A percentile compares a stretch with the other conserved stretches of the same genome.
These are phyloP conservation scores for Diarsia dahlii DNA, from an alignment of 2,888 invertebrate genomes.

Conservation along the genomic window DNA sequence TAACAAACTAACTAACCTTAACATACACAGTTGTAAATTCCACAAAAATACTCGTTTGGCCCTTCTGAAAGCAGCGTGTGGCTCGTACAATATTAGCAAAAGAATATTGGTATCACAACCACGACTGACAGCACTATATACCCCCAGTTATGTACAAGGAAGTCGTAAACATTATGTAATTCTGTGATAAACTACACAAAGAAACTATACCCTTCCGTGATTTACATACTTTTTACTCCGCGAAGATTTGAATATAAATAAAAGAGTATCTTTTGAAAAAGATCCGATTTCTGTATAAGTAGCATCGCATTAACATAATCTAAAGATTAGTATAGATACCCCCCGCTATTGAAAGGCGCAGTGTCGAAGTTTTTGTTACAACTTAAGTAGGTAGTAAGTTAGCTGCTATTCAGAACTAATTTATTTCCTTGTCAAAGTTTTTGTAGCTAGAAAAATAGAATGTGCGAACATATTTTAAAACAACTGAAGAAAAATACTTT, in stretches of 20 bases:
- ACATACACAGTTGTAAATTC: neutral
- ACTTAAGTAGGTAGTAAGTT: constrained; percentile 47
- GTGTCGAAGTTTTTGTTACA: constrained; percentile 42
- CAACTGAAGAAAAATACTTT: neutral
- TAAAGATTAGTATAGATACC: constrained; percentile 70
- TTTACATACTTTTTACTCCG: constrained; percentile 75
- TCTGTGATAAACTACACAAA: constrained; percentile 42
- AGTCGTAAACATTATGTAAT: constrained; percentile 31
- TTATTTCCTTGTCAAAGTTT: constrained; percentile 33
- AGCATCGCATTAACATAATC: constrained; percentile 79
- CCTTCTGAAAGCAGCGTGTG: neutral
- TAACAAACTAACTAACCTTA: neutral
- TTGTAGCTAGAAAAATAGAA: constrained; percentile 24
- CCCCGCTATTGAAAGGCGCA: constrained; percentile 52
- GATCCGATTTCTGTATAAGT: constrained; percentile 69
- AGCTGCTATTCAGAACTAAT: constrained; percentile 46
- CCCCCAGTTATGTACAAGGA: constrained; percentile 6
- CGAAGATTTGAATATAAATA: constrained; percentile 73
- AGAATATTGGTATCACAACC: neutral
- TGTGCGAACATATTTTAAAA: constrained; percentile 4
- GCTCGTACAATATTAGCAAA: neutral
- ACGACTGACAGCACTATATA: neutral
- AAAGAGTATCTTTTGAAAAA: constrained; percentile 67
- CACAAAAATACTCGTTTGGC: too few relatives aligned
- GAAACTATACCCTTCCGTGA: constrained; percentile 57